Conservation (phyloP, 92 coral and sea anemone genomes). For the Virgularia gustaviana region DNA sequence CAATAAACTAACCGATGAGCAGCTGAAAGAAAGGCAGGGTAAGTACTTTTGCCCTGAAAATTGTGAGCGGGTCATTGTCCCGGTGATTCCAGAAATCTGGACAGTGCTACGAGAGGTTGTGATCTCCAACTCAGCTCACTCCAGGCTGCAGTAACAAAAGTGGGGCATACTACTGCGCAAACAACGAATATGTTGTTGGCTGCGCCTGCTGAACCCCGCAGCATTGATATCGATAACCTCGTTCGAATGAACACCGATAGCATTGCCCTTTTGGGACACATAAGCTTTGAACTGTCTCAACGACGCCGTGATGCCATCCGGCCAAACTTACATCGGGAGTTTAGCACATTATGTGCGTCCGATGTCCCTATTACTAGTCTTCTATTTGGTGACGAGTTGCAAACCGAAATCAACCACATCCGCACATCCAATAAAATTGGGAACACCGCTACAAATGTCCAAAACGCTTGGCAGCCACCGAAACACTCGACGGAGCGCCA, state of each 20-base stretch:
- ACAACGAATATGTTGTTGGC: slow-evolving; percentile 34
- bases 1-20: slow-evolving; percentile 49
- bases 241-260: no score
- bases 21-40: slow-evolving; percentile 37
- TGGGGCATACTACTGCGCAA: slow-evolving; percentile 27
- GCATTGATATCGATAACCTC: slow-evolving; percentile 14
- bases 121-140: slow-evolving; percentile 16
- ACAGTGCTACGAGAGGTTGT: slow-evolving; percentile 33
- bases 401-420: slow-evolving; percentile 51
- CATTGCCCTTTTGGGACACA: slow-evolving; percentile 48
- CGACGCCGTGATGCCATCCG: slow-evolving; percentile 43
- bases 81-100: slow-evolving; percentile 58
- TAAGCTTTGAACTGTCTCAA: slow-evolving; percentile 45
- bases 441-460: slow-evolving; percentile 26
- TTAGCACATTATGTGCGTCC: slow-evolving; percentile 43
- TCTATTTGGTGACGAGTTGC: slow-evolving; percentile 50
- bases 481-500: neutral
- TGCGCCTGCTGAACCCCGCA: slow-evolving; percentile 34
- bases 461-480: neutral
- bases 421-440: slow-evolving; percentile 20
- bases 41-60: slow-evolving; percentile 46
- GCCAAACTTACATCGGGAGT: slow-evolving; percentile 43
- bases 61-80: slow-evolving; percentile 38
- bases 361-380: slow-evolving; percentile 40
- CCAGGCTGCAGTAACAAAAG: slow-evolving; percentile 8